Percentiles rank a stretch among this genome's conserved stretches.
Conservation (phyloP, 2,888 invertebrate genomes). For the Argyra leucocephala region DNA sequence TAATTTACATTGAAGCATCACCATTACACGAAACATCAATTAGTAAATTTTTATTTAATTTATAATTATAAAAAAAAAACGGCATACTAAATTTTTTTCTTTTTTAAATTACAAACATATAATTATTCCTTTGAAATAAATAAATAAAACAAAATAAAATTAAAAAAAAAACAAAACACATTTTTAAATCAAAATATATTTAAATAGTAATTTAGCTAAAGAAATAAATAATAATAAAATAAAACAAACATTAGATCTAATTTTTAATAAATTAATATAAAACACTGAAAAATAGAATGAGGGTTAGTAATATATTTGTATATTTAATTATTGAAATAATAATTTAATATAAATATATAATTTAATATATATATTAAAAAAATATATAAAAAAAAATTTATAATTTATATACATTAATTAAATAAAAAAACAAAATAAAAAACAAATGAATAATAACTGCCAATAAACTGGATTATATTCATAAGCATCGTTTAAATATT, state of each 20-base stretch:
- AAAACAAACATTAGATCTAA: background rate
- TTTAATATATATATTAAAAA: background rate
- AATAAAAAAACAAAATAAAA: background rate
- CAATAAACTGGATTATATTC: constrained; percentile 4
- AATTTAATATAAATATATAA: background rate
- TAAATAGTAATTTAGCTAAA: background rate
- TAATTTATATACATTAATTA: background rate
- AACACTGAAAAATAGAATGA: background rate
- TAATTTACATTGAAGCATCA: background rate
- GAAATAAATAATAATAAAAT: background rate
- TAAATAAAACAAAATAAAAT: background rate
- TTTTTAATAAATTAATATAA: background rate
- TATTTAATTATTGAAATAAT: no score
- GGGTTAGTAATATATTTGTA: constrained; percentile 5
- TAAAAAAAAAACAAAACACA: background rate
- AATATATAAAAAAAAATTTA: background rate
- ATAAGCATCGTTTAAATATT: background rate
- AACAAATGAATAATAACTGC: background rate
- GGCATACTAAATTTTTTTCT: background rate
- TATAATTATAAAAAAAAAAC: no score
- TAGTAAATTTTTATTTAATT: background rate
- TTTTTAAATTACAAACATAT: background rate
- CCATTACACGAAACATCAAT: background rate
- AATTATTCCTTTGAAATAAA: background rate
- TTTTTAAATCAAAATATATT: constrained; percentile 1